Conservation (phyloP, 2,797 vertebrate genomes). For the Crenuchus spilurus region DNA sequence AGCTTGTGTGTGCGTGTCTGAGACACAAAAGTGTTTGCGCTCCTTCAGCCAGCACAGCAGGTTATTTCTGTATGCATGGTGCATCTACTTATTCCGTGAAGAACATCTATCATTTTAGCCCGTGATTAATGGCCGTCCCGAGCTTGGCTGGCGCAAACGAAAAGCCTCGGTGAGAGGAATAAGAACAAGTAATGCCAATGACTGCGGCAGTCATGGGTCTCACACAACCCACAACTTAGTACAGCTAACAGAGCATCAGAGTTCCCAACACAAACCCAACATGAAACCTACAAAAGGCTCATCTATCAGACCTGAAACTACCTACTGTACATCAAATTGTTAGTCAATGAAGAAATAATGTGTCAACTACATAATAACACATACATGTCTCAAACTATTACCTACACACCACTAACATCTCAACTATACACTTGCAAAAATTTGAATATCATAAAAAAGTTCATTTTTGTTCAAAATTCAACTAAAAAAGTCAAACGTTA, state of each 20-base stretch:
- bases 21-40: constrained; percentile 44
- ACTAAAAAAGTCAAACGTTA: no score
- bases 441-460: no score
- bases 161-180: constrained; percentile 50
- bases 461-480: no score
- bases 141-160: constrained; percentile 59
- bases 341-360: no score
- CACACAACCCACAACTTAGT: not conserved
- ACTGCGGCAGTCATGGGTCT: constrained; percentile 23
- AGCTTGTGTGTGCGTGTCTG: constrained; percentile 1
- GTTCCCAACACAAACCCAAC: not conserved
- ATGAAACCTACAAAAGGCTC: not conserved
- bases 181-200: constrained; percentile 46
- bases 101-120: constrained; percentile 80
- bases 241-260: not conserved
- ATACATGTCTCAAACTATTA: no score
- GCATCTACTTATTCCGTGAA: constrained; percentile 71
- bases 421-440: no score
- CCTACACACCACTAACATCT: no score
- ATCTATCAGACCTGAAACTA: no score
- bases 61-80: constrained; percentile 80
- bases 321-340: no score
- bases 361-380: no score
- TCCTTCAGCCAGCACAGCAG: constrained; percentile 62
- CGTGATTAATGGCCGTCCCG: constrained; percentile 81